Evolutionary conservation across 2,113 vertebrate species (phyloP).

Genomic region (Sus scrofa): T2T-Sscrofa CM000820.6:53679001-53679500

Average conservation of each 20-base stretch:
- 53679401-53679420: neutral
- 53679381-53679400: neutral
- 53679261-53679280: neutral
- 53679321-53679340: neutral
- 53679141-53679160: neutral
- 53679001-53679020: neutral
- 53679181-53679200: accelerated
- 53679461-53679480: neutral
- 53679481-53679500: neutral
- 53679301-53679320: accelerated
- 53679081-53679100: neutral
- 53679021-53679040: neutral
- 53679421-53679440: neutral
- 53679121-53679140: accelerated
- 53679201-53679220: neutral
- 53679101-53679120: neutral
- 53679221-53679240: neutral
- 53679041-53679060: neutral
- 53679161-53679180: neutral
- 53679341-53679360: neutral
- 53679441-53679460: neutral
- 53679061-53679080: neutral
- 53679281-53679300: accelerated
- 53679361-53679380: accelerated
- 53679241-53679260: no score